Evolutionary conservation across 1,140 invertebrate species (phyloP).

Genomic region (Listronotus bonariensis): DNA sequence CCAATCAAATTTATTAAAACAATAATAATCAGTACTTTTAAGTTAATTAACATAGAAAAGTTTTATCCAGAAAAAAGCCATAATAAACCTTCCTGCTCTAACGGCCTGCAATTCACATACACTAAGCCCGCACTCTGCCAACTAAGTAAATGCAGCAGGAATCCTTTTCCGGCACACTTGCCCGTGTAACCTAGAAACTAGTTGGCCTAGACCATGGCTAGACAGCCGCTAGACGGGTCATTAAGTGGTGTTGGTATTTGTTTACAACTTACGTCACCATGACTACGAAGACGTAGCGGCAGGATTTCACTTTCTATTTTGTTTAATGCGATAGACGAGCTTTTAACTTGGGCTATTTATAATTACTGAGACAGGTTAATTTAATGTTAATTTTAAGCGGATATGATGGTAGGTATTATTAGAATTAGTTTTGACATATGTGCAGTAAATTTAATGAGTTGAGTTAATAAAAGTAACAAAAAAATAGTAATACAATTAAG

Average conservation of each 20-base stretch:
- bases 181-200: slow-evolving; percentile 37
- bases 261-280: slow-evolving; percentile 37
- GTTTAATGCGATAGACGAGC: slow-evolving; percentile 5
- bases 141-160: slow-evolving; percentile 12
- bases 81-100: neutral
- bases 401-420: too few relatives aligned
- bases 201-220: slow-evolving; percentile 41
- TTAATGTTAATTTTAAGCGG: too few relatives aligned
- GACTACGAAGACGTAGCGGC: slow-evolving; percentile 16
- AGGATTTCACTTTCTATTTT: slow-evolving; percentile 29
- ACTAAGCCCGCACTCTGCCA: neutral
- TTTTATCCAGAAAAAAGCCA: too few relatives aligned
- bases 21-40: too few relatives aligned
- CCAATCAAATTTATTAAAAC: too few relatives aligned
- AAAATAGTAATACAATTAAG: too few relatives aligned
- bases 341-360: neutral
- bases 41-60: too few relatives aligned
- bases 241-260: slow-evolving; percentile 33
- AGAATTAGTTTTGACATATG: too few relatives aligned
- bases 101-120: neutral
- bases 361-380: neutral
- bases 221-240: slow-evolving; percentile 35
- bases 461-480: too few relatives aligned
- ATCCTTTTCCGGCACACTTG: slow-evolving; percentile 25
- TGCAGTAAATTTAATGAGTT: too few relatives aligned